Evolutionary conservation across 1,140 invertebrate genomes (phyloP).

Genomic region (Leptinotarsa defecta): DNA sequence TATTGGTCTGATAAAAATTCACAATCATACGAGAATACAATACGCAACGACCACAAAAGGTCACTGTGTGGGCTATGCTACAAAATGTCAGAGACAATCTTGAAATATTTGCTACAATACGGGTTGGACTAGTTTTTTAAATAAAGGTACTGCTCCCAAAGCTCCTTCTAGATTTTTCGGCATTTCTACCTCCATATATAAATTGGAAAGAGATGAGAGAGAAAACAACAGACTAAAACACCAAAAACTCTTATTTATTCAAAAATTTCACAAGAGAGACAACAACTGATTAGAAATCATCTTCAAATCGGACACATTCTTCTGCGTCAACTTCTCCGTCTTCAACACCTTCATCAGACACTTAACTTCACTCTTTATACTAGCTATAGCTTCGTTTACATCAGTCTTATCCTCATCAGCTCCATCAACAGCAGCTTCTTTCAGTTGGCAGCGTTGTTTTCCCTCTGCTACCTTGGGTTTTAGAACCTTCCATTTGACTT

Average conservation of each 20-base stretch:
- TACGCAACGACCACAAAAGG: too few relatives aligned
- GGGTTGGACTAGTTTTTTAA: too few relatives aligned
- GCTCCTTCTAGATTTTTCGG: too few relatives aligned
- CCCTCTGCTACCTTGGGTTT: not conserved
- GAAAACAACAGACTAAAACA: too few relatives aligned
- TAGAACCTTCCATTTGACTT: not conserved
- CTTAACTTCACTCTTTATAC: constrained; percentile 26
- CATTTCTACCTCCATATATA: too few relatives aligned
- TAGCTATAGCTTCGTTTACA: constrained; percentile 16
- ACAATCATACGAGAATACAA: too few relatives aligned
- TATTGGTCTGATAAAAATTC: too few relatives aligned
- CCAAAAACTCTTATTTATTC: not conserved
- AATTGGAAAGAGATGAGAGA: too few relatives aligned
- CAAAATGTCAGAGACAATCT: too few relatives aligned
- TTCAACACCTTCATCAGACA: constrained; percentile 20
- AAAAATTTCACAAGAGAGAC: constrained; percentile 20
- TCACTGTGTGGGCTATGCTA: too few relatives aligned
- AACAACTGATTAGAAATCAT: constrained; percentile 22
- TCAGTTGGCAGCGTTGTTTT: not conserved
- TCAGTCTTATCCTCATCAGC: not conserved
- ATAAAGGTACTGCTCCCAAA: too few relatives aligned
- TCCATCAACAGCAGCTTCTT: not conserved
- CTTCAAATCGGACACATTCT: constrained; percentile 27
- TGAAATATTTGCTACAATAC: too few relatives aligned
- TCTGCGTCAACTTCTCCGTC: constrained; percentile 27